Base-by-base conservation (phyloP, 2,888 invertebrate species). In the Mactromeris polynyma region DNA sequence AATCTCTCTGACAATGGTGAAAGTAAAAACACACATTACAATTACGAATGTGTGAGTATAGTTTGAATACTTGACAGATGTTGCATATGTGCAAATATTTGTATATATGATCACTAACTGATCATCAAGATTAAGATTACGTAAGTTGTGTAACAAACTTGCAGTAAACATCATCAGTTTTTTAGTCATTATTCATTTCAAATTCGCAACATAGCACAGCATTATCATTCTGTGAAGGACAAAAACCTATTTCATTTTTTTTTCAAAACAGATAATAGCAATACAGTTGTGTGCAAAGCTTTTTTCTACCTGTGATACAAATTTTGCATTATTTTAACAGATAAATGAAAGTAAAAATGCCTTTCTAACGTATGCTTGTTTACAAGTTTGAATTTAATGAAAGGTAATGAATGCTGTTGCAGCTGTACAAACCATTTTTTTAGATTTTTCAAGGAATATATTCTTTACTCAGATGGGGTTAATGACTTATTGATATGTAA, bases 101-200 rank as follows among this genome's bases (percentile, higher is more conserved):
- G 73, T 36, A 19, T 73, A 73, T 73, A 73, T 73, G 73, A 73
- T 73, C 31, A 33, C 36, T 33, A 73, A 73, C 33, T 33, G 73
- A 73, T 73, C 36, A 73, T 73, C 36, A 17, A 73, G 73, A 73
- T 36, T 73, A 33, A 33, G 73, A 73, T 73, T 73, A 73, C 33
- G 17, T 36, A 73, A 73, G 73, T 73, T 73, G 11, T 73, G 73
- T 33, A 73, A 73, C 73, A 73, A 73, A 73, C 33, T 73, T 33
- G 36, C 36, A 73, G 73, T 73, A 73, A 73, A 73, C 73, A 73
- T 31, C 73, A 33, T 33, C 36, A 36, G 33, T 73, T 73, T 73
- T 46, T 73, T 73, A 73, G 17, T 73, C 73, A 73, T 73, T 73
- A 73, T 73, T 73, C 73, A 73, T 73, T 73, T 73, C 33, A 73